Base-by-base conservation (phyloP, 2,888 invertebrate genomes). In the Schrankia costaestrigalis region DNA sequence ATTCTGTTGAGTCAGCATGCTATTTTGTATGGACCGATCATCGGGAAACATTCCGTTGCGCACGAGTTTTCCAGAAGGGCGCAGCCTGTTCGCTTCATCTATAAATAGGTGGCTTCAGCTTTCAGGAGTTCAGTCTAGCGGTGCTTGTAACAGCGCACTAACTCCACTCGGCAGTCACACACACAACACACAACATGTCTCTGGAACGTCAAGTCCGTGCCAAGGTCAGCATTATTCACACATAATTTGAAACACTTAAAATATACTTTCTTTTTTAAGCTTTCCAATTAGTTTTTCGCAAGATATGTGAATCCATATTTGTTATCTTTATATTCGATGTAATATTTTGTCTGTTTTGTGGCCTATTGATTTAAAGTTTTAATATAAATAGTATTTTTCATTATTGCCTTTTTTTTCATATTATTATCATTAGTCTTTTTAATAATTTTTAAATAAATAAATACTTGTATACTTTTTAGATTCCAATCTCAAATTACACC, bases 191-290 rank as follows among this genome's bases (percentile, higher is more conserved):
- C 70, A 78, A 88, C 77, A 96, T 96, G 96, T 95, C 96, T 93
- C 91, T 96, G 86, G 95, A 96, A 93, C 94, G 96, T 89, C 94
- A 94, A 92, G 94, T 96, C 89, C 93, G 94, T 80, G 93, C 93
- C 79, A 96, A 96, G 94, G 95, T 96, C 83, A 89, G 89, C 46
- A 48, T 29, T 39, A 9, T 21, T 32, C 23, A 38, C 37, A 40
- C 34, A 25, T 5, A 11, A 23, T 35, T 31, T 11, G 19, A 14
- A 5, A 27, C 19, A 26, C 11, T 13, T 13, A 25, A 25, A 26
- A 21, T 7, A 1, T 8, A 28, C 10, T 13, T 21, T 15, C 12
- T 1, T 5, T 7, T 7, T n/a, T 27, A 3, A 5, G 5, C 9
- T 19, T 8, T 11, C 9, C 11, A 28, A 11, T 6, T 11, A 19